Percentiles rank a stretch among this genome's conserved stretches.
Conservation (phyloP, 2,888 invertebrate genomes). For the Ormyrus labotus region DNA sequence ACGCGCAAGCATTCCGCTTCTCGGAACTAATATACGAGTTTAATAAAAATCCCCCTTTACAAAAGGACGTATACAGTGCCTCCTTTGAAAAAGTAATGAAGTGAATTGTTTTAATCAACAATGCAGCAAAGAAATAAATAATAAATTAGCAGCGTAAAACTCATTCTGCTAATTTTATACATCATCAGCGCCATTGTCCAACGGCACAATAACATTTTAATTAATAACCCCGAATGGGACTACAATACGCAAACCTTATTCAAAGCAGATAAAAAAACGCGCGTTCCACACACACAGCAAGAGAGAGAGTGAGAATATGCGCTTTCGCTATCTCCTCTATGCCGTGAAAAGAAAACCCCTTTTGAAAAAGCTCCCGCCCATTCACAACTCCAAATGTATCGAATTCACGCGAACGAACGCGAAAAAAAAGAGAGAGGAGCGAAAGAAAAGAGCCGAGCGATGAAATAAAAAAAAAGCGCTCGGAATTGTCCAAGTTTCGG, state of each 20-base stretch:
- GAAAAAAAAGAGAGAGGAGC: constrained; percentile 31
- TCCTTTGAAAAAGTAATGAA: constrained; percentile 6
- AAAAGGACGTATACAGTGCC: no score
- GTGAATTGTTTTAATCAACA: constrained; percentile 14
- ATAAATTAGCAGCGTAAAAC: constrained; percentile 38
- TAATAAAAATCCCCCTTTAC: no score
- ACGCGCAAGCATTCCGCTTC: no score
- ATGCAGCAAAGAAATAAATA: constrained; percentile 29
- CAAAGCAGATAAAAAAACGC: constrained; percentile 36
- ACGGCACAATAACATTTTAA: constrained; percentile 48
- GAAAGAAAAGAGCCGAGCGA: constrained; percentile 26
- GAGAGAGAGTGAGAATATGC: constrained; percentile 21
- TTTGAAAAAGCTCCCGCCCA: constrained; percentile 49
- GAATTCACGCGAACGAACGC: constrained; percentile 46
- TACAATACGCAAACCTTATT: constrained; percentile 48
- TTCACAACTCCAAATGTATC: constrained; percentile 52
- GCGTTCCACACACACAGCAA: constrained; percentile 2
- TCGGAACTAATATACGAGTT: no score
- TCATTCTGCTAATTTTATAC: constrained; percentile 45
- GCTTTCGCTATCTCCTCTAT: constrained; percentile 46
- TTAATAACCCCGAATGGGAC: constrained; percentile 48
- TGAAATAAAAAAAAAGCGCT: constrained; percentile 30
- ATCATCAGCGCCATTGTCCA: constrained; percentile 44
- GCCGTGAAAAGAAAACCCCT: constrained; percentile 52
- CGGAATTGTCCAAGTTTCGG: constrained; percentile 55